Base-by-base conservation (phyloP, 1,140 invertebrate species). In the Triops longicaudatus region DNA sequence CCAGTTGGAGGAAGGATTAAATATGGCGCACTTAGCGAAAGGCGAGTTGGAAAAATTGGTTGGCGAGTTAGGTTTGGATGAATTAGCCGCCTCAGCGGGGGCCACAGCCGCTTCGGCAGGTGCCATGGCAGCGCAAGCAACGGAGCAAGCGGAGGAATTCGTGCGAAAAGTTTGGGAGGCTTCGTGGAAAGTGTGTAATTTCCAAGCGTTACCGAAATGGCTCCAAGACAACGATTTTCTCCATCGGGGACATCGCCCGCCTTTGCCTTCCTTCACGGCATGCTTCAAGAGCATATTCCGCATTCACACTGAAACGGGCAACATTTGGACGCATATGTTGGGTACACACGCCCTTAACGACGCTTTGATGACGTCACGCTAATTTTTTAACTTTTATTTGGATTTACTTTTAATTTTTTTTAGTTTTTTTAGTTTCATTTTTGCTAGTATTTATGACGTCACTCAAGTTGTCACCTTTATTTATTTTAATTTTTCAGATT, bases 291-390 rank as follows among this genome's bases (percentile, higher is more conserved):
- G 87, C 26, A 88, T 90, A 72, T 91, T 90, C 79, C 82, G 87
- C 42, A 85, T 90, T 77, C 89, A 90, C 80, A 90, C 88, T 5
- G 89, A 90, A 81, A 90, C 89, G 26, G 88, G 87, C 9, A 90
- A 90, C 81, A 90, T 90, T 79, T 91, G 90, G 89, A 89, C 89
- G 74, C 89, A 90, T 84, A 81, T 90, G 71, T 78, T 90, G 78
- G 88, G 88, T 88, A 80, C 71, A 91, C 31, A 2, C 7, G 31
- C 7, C 31, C 31, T 37, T 37, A 37, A 37, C 7, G 7, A n/a
- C n/a, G n/a, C n/a, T n/a, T n/a, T 37, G 2, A 37, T 37, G 31
- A 37, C 31, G 31, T 37, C 31, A 37, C 31, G n/a, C n/a, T n/a
- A n/a, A n/a, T n/a, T n/a, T n/a, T n/a, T n/a, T n/a, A n/a, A n/a